These are phyloP conservation scores for Scaptomyza graminum DNA, from an alignment of 1,140 invertebrate species.

Conservation along the genomic window DNA sequence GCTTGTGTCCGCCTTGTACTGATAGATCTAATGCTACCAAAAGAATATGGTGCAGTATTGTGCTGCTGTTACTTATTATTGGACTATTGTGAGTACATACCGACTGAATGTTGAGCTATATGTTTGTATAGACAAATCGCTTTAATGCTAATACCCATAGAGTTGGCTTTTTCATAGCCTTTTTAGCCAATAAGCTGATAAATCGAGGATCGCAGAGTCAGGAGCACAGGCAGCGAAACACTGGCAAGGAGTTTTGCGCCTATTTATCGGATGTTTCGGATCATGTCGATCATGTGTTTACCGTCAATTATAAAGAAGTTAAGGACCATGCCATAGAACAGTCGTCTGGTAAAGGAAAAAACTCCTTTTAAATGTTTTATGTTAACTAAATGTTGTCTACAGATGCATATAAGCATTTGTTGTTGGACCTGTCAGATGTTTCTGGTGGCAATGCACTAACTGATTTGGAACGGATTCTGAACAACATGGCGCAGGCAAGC, in stretches of 20 bases:
- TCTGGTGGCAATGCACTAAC: not conserved
- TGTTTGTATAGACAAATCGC: not conserved
- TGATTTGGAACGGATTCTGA: slow-evolving; percentile 4
- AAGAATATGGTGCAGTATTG: not conserved
- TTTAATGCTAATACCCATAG: not conserved
- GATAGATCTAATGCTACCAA: not conserved
- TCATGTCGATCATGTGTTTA: not conserved
- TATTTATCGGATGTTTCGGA: not conserved
- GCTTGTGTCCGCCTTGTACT: not conserved
- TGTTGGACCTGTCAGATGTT: not conserved
- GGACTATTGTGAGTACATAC: slow-evolving; percentile 7
- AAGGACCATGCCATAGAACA: not conserved
- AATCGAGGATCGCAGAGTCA: not conserved
- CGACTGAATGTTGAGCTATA: too few relatives aligned
- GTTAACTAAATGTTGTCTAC: not conserved
- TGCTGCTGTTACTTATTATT: not conserved
- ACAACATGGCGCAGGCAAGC: not conserved
- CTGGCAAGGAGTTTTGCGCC: not conserved
- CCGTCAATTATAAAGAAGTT: not conserved
- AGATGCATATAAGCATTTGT: slow-evolving; percentile 1
- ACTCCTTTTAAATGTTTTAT: too few relatives aligned
- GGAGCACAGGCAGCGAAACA: not conserved
- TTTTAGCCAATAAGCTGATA: slow-evolving; percentile 3
- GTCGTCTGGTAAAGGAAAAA: not conserved
- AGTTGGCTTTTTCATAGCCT: not conserved